Base-by-base conservation (phyloP, 2,888 invertebrate genomes). In the Ectemnius cavifrons region DNA sequence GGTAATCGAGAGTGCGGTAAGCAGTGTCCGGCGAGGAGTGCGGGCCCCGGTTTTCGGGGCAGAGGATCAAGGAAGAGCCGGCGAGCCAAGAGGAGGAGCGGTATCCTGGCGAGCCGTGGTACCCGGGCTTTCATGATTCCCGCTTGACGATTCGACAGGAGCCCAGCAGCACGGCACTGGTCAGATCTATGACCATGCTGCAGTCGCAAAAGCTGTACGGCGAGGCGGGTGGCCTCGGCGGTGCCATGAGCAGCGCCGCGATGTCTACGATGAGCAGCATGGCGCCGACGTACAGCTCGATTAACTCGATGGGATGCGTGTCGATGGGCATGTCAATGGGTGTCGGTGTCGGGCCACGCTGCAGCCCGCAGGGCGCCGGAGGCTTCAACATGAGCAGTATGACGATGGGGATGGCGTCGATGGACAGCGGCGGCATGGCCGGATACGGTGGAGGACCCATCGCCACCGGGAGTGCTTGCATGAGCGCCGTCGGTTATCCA, bases 301-400 rank as follows among this genome's bases (percentile, higher is more conserved):
- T 96, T 92, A 96, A 96, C 91, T 94, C 95, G 63, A 95, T 96
- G 95, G 94, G 95, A 84, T 94, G 94, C 91, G 94, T 96, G 91
- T 92, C 94, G 59, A 93, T 94, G 90, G 95, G 94, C 63, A 90
- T 90, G 90, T 87, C 90, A 27, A 91, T 90, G 90, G 88, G 88
- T 65, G 88, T 88, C 16, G 89, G 89, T 37, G 88, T 89, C 4
- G 89, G 87, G 0, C 84, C 88, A 0, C 89, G 87, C 71, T 90
- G 90, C 77, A 89, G 89, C 67, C 90, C 91, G 0, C 90, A 90
- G 71, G 87, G 88, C 4, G 87, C 90, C 3, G 85, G 87, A 3
- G 86, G 89, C 0, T 91, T 91, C 72, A 90, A 89, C 75, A 89
- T 90, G 86, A 81, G 88, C 63, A 81, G 82, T 20, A 89, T 89